Percentiles rank a stretch among this genome's conserved stretches.
phyloP scores from a whole-genome alignment of 1,140 invertebrate species.

The Copidosoma floridanum region DNA sequence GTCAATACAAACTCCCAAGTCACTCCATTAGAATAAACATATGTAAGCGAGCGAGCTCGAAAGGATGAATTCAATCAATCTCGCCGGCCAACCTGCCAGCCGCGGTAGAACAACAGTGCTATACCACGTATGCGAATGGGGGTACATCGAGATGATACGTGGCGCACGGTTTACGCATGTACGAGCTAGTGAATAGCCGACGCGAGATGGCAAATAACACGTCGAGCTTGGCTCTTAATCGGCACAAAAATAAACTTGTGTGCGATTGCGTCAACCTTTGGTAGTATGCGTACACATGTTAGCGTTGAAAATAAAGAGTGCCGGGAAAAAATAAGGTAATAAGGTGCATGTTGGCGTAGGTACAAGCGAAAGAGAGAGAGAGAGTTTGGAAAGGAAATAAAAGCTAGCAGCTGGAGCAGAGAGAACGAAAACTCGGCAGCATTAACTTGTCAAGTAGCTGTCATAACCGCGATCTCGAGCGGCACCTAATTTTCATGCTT shows the following conservation, averaged over 20 bases:
- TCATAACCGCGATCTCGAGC: slow-evolving; percentile 3
- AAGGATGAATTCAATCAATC: no score
- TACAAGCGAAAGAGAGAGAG: background rate
- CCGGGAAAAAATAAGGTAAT: slow-evolving; percentile 8
- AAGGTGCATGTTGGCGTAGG: background rate
- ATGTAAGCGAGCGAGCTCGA: no score
- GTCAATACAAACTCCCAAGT: background rate
- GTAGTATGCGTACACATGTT: background rate
- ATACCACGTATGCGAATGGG: no score
- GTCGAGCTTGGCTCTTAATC: background rate
- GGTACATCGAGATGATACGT: background rate
- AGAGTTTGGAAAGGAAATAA: background rate
- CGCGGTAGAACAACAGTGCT: no score
- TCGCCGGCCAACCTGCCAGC: no score
- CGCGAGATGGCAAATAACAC: slow-evolving; percentile 17
- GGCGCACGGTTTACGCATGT: slow-evolving; percentile 1
- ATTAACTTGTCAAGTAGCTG: slow-evolving; percentile 5
- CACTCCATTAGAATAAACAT: slow-evolving; percentile 1
- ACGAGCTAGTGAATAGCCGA: background rate
- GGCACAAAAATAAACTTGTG: slow-evolving; percentile 10
- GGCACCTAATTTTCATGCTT: slow-evolving; percentile 7
- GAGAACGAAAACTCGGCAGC: background rate
- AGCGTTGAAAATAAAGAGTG: background rate
- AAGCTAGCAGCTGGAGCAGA: background rate
- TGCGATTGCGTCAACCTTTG: background rate